Conservation (phyloP, 30 jellyfish, hydroid and myxozoan genomes). For the Sanderia malayensis region DNA sequence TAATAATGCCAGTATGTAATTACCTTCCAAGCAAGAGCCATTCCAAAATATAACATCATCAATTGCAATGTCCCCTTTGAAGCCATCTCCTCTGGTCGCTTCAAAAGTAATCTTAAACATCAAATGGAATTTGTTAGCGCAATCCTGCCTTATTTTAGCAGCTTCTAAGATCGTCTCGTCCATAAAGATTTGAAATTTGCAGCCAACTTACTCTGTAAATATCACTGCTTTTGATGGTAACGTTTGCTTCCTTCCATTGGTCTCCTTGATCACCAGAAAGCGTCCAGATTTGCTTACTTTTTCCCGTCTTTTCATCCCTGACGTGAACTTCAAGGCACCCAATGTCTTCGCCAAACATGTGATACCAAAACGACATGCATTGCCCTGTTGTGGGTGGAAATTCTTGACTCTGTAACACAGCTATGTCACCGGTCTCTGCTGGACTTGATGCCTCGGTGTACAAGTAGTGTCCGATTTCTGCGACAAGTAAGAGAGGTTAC, state of each 20-base stretch:
- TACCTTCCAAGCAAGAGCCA: slow-evolving; percentile 27
- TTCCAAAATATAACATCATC: slow-evolving; percentile 40
- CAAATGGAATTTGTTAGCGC: too few relatives aligned
- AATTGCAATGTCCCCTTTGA: slow-evolving; percentile 45
- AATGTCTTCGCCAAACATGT: slow-evolving; percentile 37
- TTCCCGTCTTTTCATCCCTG: slow-evolving; percentile 17
- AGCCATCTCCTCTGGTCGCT: slow-evolving; percentile 47
- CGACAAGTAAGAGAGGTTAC: too few relatives aligned
- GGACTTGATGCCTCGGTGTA: slow-evolving; percentile 69
- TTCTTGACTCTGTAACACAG: slow-evolving; percentile 37
- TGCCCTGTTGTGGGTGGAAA: not conserved
- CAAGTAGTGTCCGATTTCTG: slow-evolving; percentile 43
- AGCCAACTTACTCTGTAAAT: not conserved
- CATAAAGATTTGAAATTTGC: too few relatives aligned
- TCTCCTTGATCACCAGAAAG: slow-evolving; percentile 18
- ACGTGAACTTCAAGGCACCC: not conserved
- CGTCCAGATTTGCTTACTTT: not conserved
- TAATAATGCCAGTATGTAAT: not conserved
- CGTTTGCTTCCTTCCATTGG: slow-evolving; percentile 17
- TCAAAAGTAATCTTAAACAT: slow-evolving; percentile 19
- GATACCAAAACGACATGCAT: slow-evolving; percentile 22
- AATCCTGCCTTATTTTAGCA: too few relatives aligned
- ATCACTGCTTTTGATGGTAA: not conserved
- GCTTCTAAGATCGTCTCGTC: too few relatives aligned
- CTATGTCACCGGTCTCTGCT: slow-evolving; percentile 52